A percentile compares a stretch with the other conserved stretches of the same genome.
Evolutionary conservation across 2,113 vertebrate genomes (phyloP).

Genomic region (Tautogolabrus adspersus): DNA sequence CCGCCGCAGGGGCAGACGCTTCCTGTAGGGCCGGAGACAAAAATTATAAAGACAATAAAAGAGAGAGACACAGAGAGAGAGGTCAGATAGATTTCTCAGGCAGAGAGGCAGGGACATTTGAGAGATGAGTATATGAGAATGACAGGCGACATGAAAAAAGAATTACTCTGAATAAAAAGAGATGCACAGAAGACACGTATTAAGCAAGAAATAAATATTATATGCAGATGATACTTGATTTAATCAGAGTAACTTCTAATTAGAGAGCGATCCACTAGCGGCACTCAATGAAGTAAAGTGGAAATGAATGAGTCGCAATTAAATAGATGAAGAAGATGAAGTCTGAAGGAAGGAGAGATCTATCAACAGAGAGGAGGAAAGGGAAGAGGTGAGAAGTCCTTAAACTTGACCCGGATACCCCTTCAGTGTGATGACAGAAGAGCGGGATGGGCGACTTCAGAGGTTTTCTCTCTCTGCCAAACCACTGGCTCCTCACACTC

Average conservation of each 20-base stretch:
- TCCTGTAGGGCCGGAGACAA: constrained; percentile 2
- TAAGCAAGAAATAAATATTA: constrained; percentile 9
- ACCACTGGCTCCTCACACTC: constrained; percentile 67
- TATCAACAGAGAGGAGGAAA: not conserved
- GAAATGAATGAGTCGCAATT: constrained; percentile 17
- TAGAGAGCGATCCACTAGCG: not conserved
- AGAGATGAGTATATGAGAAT: not conserved
- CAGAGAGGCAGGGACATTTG: constrained; percentile 17
- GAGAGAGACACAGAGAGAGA: not conserved
- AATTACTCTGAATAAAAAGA: not conserved
- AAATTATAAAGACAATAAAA: not conserved
- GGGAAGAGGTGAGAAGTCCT: not conserved
- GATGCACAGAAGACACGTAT: not conserved
- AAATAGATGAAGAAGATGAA: constrained; percentile 1
- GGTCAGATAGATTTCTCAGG: not conserved
- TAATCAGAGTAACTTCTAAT: not conserved
- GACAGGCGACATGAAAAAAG: not conserved
- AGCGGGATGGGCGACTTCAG: constrained; percentile 39
- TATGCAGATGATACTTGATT: not conserved
- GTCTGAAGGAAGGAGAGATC: not conserved
- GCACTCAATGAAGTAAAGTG: constrained; percentile 19
- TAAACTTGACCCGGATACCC: constrained; percentile 38
- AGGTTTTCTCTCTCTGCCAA: constrained; percentile 52
- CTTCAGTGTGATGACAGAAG: constrained; percentile 31
- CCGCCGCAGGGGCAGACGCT: constrained; percentile 19